phyloP scores from a whole-genome alignment of 2,113 vertebrate genomes.

The Sitta europaea region DNA sequence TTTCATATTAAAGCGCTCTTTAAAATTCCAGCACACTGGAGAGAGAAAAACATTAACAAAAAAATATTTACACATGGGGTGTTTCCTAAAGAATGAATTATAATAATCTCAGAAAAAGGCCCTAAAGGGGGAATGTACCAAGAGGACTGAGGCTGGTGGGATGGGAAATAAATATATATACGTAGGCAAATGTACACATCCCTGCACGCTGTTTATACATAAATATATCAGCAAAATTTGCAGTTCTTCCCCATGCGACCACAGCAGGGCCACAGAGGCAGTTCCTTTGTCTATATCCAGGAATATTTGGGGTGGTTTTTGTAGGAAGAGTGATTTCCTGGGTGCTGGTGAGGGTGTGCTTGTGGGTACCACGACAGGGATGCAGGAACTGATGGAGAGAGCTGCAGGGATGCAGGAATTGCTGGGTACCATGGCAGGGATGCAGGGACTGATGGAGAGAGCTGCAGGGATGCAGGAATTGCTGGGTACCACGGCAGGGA shows the following conservation, averaged over 20 bases:
- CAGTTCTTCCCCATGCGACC: not conserved
- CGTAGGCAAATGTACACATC: not conserved
- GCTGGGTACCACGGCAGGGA: not conserved
- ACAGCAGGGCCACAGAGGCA: not conserved
- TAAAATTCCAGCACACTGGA: constrained; percentile 31
- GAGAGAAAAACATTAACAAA: constrained; percentile 23
- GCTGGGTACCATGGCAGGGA: not conserved
- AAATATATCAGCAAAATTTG: not conserved
- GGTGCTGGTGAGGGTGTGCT: not conserved
- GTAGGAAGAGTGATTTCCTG: not conserved
- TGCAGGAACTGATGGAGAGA: not conserved
- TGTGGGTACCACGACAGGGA: not conserved
- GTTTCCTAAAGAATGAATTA: constrained; percentile 47
- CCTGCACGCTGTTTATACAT: not conserved
- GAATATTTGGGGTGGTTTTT: not conserved
- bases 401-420: not conserved
- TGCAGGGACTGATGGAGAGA: accelerated
- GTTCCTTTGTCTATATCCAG: not conserved
- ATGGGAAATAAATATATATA: not conserved
- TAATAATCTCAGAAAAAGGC: not conserved
- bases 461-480: not conserved
- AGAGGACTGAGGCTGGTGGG: not conserved
- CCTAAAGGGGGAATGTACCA: not conserved
- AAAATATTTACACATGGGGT: constrained; percentile 37
- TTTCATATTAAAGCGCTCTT: not conserved